Percentiles rank a stretch among this genome's conserved stretches.
phyloP scores from a whole-genome alignment of 2,888 invertebrate species.

The Drosophila gaucha region DNA sequence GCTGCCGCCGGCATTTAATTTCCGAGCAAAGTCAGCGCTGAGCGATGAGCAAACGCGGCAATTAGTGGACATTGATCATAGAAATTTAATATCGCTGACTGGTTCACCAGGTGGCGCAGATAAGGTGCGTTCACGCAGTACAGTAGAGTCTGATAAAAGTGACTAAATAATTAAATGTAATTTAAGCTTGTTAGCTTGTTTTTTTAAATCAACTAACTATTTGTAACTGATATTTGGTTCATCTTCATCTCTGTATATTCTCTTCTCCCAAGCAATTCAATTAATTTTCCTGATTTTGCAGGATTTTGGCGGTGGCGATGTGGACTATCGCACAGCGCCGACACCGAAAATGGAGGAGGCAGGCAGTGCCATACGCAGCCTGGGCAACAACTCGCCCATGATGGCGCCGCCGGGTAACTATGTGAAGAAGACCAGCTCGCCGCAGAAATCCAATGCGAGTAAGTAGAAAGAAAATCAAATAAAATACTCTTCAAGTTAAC shows the following conservation, averaged over 20 bases:
- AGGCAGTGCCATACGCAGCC: slow-evolving; percentile 52
- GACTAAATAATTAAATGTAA: background rate
- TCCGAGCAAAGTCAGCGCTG: slow-evolving; percentile 71
- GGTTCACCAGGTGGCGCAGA: slow-evolving; percentile 87
- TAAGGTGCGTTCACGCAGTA: slow-evolving; percentile 48
- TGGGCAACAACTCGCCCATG: slow-evolving; percentile 50
- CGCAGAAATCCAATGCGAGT: slow-evolving; percentile 81
- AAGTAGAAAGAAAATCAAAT: slow-evolving; percentile 32
- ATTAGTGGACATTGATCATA: slow-evolving; percentile 91
- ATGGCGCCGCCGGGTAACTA: slow-evolving; percentile 71
- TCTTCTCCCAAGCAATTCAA: background rate
- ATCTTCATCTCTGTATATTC: background rate
- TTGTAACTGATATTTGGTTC: no score
- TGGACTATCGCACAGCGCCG: slow-evolving; percentile 77
- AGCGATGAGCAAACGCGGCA: slow-evolving; percentile 83
- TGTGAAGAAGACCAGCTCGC: slow-evolving; percentile 63
- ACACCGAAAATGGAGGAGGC: slow-evolving; percentile 42
- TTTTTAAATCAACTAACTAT: no score
- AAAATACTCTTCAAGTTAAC: background rate
- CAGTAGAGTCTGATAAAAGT: background rate
- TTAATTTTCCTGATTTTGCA: slow-evolving; percentile 31
- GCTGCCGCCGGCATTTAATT: slow-evolving; percentile 84
- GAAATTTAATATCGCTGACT: slow-evolving; percentile 93
- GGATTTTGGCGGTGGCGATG: slow-evolving; percentile 78
- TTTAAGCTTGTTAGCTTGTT: no score